phyloP scores from a whole-genome alignment of 2,888 invertebrate genomes.

The Eristalis intricaria region DNA sequence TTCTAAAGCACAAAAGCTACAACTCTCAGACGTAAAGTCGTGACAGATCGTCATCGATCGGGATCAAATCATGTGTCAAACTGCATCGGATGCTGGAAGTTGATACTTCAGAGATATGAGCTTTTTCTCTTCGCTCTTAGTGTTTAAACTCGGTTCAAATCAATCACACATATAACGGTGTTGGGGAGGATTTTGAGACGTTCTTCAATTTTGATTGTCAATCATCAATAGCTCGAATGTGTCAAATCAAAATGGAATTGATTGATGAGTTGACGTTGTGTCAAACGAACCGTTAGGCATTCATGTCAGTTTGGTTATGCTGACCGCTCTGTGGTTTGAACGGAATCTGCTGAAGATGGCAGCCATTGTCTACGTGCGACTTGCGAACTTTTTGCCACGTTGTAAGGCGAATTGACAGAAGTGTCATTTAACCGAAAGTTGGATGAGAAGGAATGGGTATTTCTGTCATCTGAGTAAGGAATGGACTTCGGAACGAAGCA shows the following conservation, averaged over 20 bases:
- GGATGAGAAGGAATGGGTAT: not conserved
- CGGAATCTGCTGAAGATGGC: not conserved
- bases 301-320: too few species aligned
- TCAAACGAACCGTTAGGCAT: not conserved
- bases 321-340: not conserved
- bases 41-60: conserved; percentile 39
- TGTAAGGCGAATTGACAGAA: not conserved
- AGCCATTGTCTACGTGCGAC: not conserved
- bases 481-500: too few species aligned
- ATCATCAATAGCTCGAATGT: conserved; percentile 28
- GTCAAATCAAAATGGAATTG: conserved; percentile 21
- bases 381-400: not conserved
- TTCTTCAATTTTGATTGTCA: conserved; percentile 51
- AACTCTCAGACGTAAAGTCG: conserved; percentile 77
- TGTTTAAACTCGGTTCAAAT: conserved; percentile 28
- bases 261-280: not conserved
- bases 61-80: conserved; percentile 38
- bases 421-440: not conserved
- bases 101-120: not conserved
- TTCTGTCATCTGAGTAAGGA: not conserved
- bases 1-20: conserved; percentile 80
- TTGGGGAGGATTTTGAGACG: conserved; percentile 71
- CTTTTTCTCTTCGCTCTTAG: not conserved
- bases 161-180: conserved; percentile 67
- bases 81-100: conserved; percentile 43